Percentiles rank a stretch among this genome's conserved stretches.
These are phyloP conservation scores for Tragelaphus oryx DNA, from an alignment of 2,797 vertebrate genomes.

Conservation along the genomic window DNA sequence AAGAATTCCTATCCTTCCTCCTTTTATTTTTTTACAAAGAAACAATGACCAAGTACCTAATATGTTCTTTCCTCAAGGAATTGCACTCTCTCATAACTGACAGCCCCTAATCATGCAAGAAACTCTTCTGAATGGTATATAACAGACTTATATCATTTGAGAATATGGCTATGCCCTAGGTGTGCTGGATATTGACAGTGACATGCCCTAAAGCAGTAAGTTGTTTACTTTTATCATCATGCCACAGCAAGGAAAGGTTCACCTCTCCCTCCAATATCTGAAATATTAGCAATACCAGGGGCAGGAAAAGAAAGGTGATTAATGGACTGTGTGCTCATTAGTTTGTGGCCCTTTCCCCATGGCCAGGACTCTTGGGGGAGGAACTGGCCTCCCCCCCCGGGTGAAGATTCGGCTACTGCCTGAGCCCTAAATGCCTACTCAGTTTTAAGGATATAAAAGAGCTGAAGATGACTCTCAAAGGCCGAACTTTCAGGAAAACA, in stretches of 20 bases:
- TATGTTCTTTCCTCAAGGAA: neutral
- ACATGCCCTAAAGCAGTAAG: neutral
- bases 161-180: neutral
- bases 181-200: neutral
- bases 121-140: neutral
- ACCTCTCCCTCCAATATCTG: neutral
- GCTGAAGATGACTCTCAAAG: neutral
- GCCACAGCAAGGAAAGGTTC: neutral
- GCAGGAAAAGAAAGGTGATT: neutral
- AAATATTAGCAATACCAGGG: neutral
- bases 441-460: neutral
- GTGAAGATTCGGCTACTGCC: neutral
- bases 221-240: neutral
- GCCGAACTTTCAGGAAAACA: neutral
- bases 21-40: neutral
- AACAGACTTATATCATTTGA: neutral
- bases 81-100: neutral
- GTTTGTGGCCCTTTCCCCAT: neutral
- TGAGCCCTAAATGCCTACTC: neutral
- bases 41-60: neutral
- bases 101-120: neutral
- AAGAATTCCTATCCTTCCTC: neutral
- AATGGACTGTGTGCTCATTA: neutral
- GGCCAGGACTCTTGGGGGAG: neutral
- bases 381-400: neutral